phyloP scores from a whole-genome alignment of 2,113 vertebrate species.

The Amblyornis subalaris region DNA sequence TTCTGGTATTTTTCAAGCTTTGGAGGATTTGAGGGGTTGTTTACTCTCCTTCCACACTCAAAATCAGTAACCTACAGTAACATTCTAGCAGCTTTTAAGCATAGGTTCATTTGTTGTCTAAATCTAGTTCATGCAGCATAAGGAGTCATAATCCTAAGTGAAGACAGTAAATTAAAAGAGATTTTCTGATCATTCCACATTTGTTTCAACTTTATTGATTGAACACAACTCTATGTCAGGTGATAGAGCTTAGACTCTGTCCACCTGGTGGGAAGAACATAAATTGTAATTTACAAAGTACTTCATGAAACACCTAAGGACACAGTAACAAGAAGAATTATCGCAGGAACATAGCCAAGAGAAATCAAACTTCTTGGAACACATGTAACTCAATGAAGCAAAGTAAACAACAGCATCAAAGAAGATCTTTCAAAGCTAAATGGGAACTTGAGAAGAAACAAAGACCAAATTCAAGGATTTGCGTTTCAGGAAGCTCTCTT shows the following conservation, averaged over 20 bases:
- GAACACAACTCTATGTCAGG: background rate
- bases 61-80: background rate
- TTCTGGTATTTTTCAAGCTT: background rate
- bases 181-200: background rate
- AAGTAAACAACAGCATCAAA: background rate
- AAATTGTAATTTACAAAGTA: background rate
- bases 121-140: background rate
- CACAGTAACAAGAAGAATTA: background rate
- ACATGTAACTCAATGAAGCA: background rate
- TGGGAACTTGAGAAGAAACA: background rate
- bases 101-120: background rate
- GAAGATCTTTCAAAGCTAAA: background rate
- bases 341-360: background rate
- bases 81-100: background rate
- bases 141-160: background rate
- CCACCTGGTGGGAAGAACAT: background rate
- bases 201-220: background rate
- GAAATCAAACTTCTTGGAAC: background rate
- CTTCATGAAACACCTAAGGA: background rate
- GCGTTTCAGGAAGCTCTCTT: background rate
- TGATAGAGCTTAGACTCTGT: background rate
- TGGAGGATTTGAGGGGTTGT: background rate
- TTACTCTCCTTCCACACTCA: background rate
- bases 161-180: background rate
- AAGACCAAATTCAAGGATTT: background rate